Base-by-base conservation (phyloP, 1,140 invertebrate genomes). In the Hirudo medicinalis region DNA sequence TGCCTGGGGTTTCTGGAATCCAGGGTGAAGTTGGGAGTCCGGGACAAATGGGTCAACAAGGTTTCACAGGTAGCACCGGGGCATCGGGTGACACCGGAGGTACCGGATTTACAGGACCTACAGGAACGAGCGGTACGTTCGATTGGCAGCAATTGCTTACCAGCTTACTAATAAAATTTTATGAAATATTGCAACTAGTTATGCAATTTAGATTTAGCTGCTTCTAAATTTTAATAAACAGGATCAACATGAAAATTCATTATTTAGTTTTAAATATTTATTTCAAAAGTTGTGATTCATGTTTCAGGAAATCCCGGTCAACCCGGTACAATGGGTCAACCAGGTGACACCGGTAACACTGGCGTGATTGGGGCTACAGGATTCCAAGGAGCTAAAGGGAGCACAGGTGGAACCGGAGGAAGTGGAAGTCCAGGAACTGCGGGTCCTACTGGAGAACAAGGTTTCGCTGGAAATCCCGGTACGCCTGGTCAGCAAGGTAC, bases 21-120 rank as follows among this genome's bases (percentile, higher is more conserved):
- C 70, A 40, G 69, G 72, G 17, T 70, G 69, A 54, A 71, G 54
- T 57, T 70, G 73, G 71, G 2, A n/a, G 63, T 40, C 60, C 36
- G 70, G 73, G 29, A n/a, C 72, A 43, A 72, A 40, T 53, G 70
- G 57, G 43, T 67, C 55, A 40, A 70, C 15, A 29, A 43, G 60
- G 63, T 19, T 22, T 8, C 20, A 17, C 40, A 15, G 66, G 66
- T 70, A 54, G 15, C n/a, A 22, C 29, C 43, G 60, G 71, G 2
- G 19, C 19, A 53, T 66, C 25, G 8, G 66, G 66, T 69, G 20
- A 40, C 9, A 19, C 60, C 20, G 66, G 60, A 43, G 27, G n/a
- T 36, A 36, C 25, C 22, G 63, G 60, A 32, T 20, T 29, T 53
- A 66, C 66, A 53, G 60, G 55, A 0, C 20, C 40, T 13, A 54